These are phyloP conservation scores for Aspiorhynchus laticeps DNA, from an alignment of 2,113 vertebrate species.

Conservation along the genomic window DNA sequence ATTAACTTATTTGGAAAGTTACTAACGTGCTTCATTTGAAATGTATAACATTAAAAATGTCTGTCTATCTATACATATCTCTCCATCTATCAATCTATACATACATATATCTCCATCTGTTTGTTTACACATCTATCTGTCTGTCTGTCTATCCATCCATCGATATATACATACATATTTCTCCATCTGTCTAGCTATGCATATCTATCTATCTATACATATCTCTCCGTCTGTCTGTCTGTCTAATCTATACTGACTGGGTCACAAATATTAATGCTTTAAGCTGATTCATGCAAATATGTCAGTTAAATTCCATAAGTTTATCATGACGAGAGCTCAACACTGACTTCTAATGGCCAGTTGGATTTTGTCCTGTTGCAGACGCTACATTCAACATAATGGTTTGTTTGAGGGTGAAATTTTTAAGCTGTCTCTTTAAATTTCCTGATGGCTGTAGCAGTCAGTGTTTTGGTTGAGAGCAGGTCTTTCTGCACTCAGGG, in stretches of 20 bases:
- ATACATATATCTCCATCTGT: too few relatives aligned
- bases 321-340: neutral
- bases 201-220: too few relatives aligned
- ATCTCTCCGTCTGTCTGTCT: neutral
- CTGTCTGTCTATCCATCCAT: too few relatives aligned
- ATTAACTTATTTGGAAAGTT: neutral
- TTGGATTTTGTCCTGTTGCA: neutral
- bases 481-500: neutral
- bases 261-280: too few relatives aligned
- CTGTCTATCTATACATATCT: neutral
- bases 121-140: too few relatives aligned
- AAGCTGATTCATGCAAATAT: too few relatives aligned
- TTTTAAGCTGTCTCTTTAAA: neutral
- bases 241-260: too few relatives aligned
- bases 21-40: neutral
- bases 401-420: neutral
- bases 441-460: neutral
- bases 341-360: neutral
- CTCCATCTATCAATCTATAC: neutral
- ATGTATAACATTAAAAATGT: neutral
- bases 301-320: neutral
- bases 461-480: constrained; percentile 3
- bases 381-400: neutral
- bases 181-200: neutral
- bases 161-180: too few relatives aligned